Percentiles rank a stretch among this genome's conserved stretches.
These are phyloP conservation scores for Taphrorychus bicolor DNA, from an alignment of 2,888 invertebrate species.

Conservation along the genomic window DNA sequence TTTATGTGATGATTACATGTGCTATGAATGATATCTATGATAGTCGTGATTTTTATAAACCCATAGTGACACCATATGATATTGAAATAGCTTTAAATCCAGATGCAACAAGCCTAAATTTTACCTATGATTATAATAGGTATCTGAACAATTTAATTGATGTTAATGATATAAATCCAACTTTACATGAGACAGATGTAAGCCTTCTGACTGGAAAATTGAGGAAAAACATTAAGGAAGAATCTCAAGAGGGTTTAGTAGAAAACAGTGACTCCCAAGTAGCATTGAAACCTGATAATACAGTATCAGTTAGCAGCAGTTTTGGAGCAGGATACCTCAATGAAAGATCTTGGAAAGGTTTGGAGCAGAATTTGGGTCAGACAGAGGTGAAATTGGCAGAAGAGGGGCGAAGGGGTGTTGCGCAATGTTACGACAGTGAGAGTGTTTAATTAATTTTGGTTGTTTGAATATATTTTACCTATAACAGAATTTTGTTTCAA, in stretches of 20 bases:
- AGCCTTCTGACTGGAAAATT: constrained; percentile 79
- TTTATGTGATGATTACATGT: constrained; percentile 91
- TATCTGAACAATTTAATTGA: constrained; percentile 60
- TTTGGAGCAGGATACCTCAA: constrained; percentile 71
- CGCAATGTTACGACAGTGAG: constrained; percentile 73
- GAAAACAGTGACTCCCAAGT: constrained; percentile 39
- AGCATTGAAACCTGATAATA: constrained; percentile 57
- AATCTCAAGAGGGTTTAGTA: constrained; percentile 1
- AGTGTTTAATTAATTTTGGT: constrained; percentile 13
- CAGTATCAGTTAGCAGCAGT: constrained; percentile 62
- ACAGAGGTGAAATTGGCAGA: constrained; percentile 72
- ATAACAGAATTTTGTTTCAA: too few species aligned
- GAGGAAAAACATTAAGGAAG: constrained; percentile 23
- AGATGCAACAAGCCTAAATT: constrained; percentile 43
- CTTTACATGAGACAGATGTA: constrained; percentile 64
- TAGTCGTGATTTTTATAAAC: constrained; percentile 85
- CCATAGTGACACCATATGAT: constrained; percentile 91
- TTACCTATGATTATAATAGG: constrained; percentile 74
- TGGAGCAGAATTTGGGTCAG: constrained; percentile 81
- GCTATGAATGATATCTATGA: constrained; percentile 87
- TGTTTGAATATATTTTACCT: neutral
- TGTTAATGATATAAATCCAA: constrained; percentile 36
- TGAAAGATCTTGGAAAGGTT: constrained; percentile 82
- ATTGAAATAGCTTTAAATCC: constrained; percentile 83
- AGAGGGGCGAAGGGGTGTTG: constrained; percentile 79